Conservation (phyloP, 1,140 invertebrate species). For the Drosophila gunungcola region DNA sequence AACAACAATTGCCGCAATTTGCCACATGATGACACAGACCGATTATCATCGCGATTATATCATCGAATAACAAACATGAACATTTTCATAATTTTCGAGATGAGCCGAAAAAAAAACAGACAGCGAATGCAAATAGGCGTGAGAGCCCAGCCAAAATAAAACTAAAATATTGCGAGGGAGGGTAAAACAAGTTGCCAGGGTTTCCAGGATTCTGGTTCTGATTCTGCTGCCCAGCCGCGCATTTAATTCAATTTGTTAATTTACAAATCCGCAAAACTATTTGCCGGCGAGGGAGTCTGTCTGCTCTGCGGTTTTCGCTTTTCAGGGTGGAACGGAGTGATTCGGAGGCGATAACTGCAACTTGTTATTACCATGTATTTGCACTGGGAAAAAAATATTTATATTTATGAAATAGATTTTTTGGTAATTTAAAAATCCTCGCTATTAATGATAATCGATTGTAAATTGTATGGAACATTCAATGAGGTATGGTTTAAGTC, state of each 20-base stretch:
- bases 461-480: too few species aligned
- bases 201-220: slow-evolving; percentile 14
- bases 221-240: slow-evolving; percentile 59
- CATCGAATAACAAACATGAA: slow-evolving; percentile 62
- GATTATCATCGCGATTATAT: slow-evolving; percentile 58
- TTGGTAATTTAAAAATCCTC: too few species aligned
- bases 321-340: not conserved
- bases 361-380: slow-evolving; percentile 62
- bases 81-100: slow-evolving; percentile 67
- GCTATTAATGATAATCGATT: too few species aligned
- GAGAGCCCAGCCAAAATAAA: slow-evolving; percentile 36
- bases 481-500: too few species aligned
- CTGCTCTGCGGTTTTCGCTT: slow-evolving; percentile 73
- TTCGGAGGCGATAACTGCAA: slow-evolving; percentile 56
- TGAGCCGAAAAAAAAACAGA: slow-evolving; percentile 14
- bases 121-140: slow-evolving; percentile 42
- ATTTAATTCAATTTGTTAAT: slow-evolving; percentile 83
- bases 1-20: slow-evolving; percentile 82
- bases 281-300: slow-evolving; percentile 62
- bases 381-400: not conserved
- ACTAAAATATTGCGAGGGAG: slow-evolving; percentile 24
- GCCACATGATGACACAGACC: slow-evolving; percentile 47
- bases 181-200: slow-evolving; percentile 4
- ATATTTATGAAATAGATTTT: not conserved
- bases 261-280: slow-evolving; percentile 82